Base-by-base conservation (phyloP, 1,140 invertebrate genomes). In the Aphidius ervi region DNA sequence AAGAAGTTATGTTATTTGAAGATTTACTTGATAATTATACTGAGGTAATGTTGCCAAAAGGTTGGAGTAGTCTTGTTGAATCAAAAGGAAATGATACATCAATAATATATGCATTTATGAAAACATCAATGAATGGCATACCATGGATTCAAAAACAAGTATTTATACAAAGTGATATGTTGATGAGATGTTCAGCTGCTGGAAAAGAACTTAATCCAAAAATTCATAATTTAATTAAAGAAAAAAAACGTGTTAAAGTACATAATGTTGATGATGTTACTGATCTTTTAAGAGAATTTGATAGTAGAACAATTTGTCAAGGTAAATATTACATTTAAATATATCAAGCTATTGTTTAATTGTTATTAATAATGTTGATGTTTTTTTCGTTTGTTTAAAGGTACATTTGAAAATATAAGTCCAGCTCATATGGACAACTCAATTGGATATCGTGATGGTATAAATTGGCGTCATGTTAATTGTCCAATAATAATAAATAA, bases 81-180 rank as follows among this genome's bases (percentile, higher is more conserved):
- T 74, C 74, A 0, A 74, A 74, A 59, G 75, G 69, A 10, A 67
- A 69, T 40, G 65, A 64, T 47, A 78, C 72, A 6, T 77, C 72
- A 43, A 64, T 79, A 31, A 64, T 75, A 1, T 79, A 74, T 63
- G 67, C 69, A 37, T 73, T 58, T 53, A 76, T 70, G 65, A 70
- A 62, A 40, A 71, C 70, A 56, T 69, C 68, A 8, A 71, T 70
- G 45, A 66, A 57, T 61, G 70, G 72, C 8, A 70, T 77, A 55
- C 77, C 77, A 43, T 74, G 70, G 54, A 54, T 72, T 7, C 74
- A 76, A 31, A 79, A 76, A 61, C 73, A 77, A 65, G 70, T 76
- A 9, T 77, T 72, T 61, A 46, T 78, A 40, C 76, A 72, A 45
- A 75, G 68, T 56, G 74, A 79, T 46, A 76, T 79, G 75, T 40